Evolutionary conservation across 2,888 invertebrate species (phyloP), one percentile per base, ranked within the genome.

Genomic region (Chaetoderma sp.): DNA sequence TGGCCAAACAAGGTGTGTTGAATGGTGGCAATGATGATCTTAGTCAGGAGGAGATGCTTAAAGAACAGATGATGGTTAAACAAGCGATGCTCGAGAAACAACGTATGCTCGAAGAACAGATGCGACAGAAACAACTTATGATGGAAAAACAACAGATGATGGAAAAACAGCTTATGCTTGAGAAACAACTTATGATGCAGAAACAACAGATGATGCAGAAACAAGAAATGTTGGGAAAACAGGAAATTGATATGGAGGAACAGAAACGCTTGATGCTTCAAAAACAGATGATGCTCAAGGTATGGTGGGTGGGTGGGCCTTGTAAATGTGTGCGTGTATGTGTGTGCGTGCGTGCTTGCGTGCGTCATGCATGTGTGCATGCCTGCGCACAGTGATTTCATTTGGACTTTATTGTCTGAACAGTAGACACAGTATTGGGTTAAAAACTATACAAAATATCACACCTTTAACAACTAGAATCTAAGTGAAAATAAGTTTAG

Each of bases 71-170:
- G 8, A 36, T 32, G 44, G 44, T 57, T n/a, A n/a, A n/a, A n/a
- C n/a, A n/a, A n/a, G n/a, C n/a, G n/a, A n/a, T n/a, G n/a, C n/a
- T n/a, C n/a, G n/a, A n/a, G 71, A 33, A 74, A 75, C 39, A 64
- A 72, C 50, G 71, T 69, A 60, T 79, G 79, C 33, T 67, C 4
- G 50, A 25, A 33, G 32, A 47, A 33, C 25, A 59, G 28, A 25
- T 32, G 30, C 28, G 49, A 47, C 18, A 30, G 28, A 49, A 44
- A 33, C 62, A 65, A 44, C 21, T 32, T 16, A 67, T 58, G 70
- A 28, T 44, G 56, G 28, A 60, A 63, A 60, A 70, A 36, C 60
- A 65, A 33, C 30, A 56, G 39, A 58, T 64, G 58, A 65, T 64
- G 28, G 30, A 70, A 71, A 27, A 58, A 18, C 25, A 27, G 28